Evolutionary conservation across 2,797 vertebrate genomes (phyloP), one percentile per base, ranked within the genome.

Genomic region (Epinephelus awoara): DNA sequence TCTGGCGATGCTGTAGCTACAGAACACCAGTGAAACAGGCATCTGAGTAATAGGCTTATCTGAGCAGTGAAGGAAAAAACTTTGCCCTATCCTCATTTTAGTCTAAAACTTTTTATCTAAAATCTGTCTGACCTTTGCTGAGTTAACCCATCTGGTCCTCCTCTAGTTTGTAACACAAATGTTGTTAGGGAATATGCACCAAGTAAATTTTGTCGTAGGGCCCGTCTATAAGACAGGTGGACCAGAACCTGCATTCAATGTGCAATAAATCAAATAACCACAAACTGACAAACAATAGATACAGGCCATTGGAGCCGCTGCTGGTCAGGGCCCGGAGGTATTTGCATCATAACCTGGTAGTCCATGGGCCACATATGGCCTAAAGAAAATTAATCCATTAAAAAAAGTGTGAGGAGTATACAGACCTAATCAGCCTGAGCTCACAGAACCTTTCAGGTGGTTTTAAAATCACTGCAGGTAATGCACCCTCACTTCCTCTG

Each of bases 321-420:
- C 27, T 29, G 15, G 19, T 59, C 9, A 49, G 4, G 19, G 47
- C 11, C 18, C 2, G n/a, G 13, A 15, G 25, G 6, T 5, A 40
- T 21, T 21, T 23, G 11, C 15, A 10, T 42, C 11, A 9, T 42
- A 10, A 42, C 9, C 9, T 42, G 9, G 40, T 2, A 12, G 40
- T 11, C 9, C 40, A 10, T 2, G 11, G 11, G 40, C 11, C 40
- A 42, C 40, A 11, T 40, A 40, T 2, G 38, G 38, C 38, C 27
- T 34, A 8, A 34, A 8, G 34, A 34, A 27, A 34, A 34, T 34
- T 79, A 61, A 67, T 64, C 47, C 57, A 73, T 49, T 44, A 56
- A 44, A 62, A 12, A 42, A 42, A 34, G 27, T 42, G 40, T 42
- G 40, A 42, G 11, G 11, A 58, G 51, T 67, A 47, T 42, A 19